These are phyloP conservation scores for Gisinianus flammeolus DNA, from an alignment of 2,888 invertebrate species.

Conservation along the genomic window DNA sequence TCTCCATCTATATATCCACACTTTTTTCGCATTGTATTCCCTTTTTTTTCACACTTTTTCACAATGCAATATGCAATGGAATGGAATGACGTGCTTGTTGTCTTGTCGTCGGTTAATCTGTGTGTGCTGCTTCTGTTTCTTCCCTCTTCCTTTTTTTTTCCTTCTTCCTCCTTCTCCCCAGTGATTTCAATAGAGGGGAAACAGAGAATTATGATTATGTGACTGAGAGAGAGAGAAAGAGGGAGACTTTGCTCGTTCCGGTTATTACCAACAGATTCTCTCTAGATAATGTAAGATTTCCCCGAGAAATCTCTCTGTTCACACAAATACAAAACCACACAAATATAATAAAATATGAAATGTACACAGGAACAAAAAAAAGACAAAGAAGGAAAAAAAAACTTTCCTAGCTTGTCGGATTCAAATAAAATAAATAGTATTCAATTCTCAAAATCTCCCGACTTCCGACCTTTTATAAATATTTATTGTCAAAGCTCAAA, in stretches of 20 bases:
- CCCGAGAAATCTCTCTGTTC: neutral
- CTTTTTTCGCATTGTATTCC: neutral
- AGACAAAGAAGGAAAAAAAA: no score
- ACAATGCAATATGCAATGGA: neutral
- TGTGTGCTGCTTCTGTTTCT: neutral
- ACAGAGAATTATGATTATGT: neutral
- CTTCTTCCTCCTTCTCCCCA: neutral
- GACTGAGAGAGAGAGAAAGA: no score
- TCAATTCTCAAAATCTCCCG: no score
- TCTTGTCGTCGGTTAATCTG: neutral
- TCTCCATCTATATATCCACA: neutral
- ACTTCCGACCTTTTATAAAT: no score
- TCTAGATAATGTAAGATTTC: neutral
- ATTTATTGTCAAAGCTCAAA: no score
- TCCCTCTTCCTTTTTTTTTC: neutral
- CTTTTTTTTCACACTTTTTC: neutral
- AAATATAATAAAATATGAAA: no score
- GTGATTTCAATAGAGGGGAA: neutral
- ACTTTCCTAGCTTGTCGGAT: no score
- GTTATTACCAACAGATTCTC: neutral
- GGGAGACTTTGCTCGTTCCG: neutral
- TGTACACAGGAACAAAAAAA: no score
- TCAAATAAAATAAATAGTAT: no score
- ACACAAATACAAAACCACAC: no score
- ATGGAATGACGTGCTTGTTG: neutral